Percentiles rank a stretch among this genome's conserved stretches.
Evolutionary conservation across 2,888 invertebrate genomes (phyloP).

Genomic region (Megaustenia siamemsis): DNA sequence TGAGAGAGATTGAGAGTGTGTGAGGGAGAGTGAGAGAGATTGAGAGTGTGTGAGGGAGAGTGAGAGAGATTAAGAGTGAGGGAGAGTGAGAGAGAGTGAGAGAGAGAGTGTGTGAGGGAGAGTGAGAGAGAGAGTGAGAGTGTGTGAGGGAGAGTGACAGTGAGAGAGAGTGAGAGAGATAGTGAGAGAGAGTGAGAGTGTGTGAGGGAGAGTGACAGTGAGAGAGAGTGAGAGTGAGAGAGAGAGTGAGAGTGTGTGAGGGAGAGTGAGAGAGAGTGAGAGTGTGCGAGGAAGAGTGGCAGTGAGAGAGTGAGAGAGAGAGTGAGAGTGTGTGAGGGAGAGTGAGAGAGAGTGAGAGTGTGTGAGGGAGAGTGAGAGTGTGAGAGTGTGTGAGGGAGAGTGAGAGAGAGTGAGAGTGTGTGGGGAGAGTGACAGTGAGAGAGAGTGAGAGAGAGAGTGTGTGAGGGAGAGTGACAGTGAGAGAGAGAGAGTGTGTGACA

Average conservation of each 20-base stretch:
- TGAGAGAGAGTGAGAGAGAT: too few relatives aligned
- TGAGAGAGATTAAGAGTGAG: too few relatives aligned
- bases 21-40: too few relatives aligned
- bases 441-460: not conserved
- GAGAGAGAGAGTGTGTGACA: not conserved
- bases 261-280: constrained; percentile 10
- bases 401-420: not conserved
- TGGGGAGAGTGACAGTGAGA: not conserved
- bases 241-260: not conserved
- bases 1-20: too few relatives aligned
- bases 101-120: too few relatives aligned
- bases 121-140: too few relatives aligned
- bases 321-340: not conserved
- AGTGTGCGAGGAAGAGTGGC: not conserved
- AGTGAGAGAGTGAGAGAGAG: not conserved
- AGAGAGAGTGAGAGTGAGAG: not conserved
- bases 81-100: too few relatives aligned
- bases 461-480: not conserved
- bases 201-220: too few relatives aligned
- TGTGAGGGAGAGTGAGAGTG: constrained; percentile 11
- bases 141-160: too few relatives aligned
- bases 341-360: constrained; percentile 3
- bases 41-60: too few relatives aligned
- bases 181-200: too few relatives aligned
- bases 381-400: not conserved